Percentiles rank a stretch among this genome's conserved stretches.
Conservation (phyloP, 64 coral and sea anemone genomes). For the Astreopora myriophthalma region DNA sequence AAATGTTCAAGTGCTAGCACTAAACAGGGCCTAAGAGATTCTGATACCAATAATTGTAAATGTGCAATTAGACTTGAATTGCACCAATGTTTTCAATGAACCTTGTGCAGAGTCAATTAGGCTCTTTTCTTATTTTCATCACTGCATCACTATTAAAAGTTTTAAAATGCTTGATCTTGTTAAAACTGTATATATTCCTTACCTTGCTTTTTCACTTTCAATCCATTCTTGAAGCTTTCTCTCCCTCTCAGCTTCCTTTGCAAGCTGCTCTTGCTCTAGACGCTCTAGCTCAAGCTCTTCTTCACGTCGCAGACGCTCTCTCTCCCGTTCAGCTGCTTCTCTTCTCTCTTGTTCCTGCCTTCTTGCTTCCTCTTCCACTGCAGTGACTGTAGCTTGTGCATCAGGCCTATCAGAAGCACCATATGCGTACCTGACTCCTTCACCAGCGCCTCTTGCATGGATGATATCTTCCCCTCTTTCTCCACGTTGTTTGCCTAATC, state of each 20-base stretch:
- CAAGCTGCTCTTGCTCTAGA: background rate
- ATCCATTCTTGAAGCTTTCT: constrained; percentile 35
- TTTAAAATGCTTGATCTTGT: no score
- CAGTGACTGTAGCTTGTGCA: constrained; percentile 54
- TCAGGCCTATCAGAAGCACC: background rate
- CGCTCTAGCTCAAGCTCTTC: background rate
- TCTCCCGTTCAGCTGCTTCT: constrained; percentile 62
- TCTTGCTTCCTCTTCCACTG: constrained; percentile 41
- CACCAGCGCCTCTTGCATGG: constrained; percentile 54
- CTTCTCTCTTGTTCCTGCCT: constrained; percentile 49
- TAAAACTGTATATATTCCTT: no score
- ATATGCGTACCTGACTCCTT: background rate
- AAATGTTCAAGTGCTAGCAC: no score
- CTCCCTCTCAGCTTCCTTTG: constrained; percentile 25
- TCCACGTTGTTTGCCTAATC: background rate
- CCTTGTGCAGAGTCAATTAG: no score
- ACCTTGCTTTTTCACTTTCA: constrained; percentile 32
- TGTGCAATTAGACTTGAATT: no score
- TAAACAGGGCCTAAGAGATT: no score
- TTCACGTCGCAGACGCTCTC: background rate
- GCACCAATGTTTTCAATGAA: no score
- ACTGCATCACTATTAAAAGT: no score
- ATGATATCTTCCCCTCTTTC: constrained; percentile 33
- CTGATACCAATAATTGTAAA: no score
- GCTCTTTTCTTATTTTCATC: no score